phyloP scores from a whole-genome alignment of 2,888 invertebrate species.

The Malthinus seriepunctatus region DNA sequence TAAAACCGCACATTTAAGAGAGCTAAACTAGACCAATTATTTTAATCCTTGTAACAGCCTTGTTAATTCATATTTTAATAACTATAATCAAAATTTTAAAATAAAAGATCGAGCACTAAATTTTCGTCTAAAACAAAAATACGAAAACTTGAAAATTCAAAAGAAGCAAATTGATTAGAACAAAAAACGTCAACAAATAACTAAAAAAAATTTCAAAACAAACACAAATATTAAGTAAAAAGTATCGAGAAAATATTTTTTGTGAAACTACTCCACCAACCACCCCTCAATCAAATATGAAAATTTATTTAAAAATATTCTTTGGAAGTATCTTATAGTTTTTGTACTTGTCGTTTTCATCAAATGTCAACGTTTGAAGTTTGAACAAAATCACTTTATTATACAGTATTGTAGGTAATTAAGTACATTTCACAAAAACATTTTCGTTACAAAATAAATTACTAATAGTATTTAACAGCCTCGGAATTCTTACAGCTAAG shows the following conservation, averaged over 20 bases:
- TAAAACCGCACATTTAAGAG: slow-evolving; percentile 35
- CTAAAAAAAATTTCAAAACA: no score
- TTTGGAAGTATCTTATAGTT: no score
- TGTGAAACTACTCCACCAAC: slow-evolving; percentile 17
- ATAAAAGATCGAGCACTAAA: not conserved
- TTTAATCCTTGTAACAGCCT: slow-evolving; percentile 46
- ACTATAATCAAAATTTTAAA: slow-evolving; percentile 37
- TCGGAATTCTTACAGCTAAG: slow-evolving; percentile 50
- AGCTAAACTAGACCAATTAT: slow-evolving; percentile 40
- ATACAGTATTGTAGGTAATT: slow-evolving; percentile 35
- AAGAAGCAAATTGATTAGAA: slow-evolving; percentile 10
- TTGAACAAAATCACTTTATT: slow-evolving; percentile 22
- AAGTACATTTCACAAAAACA: slow-evolving; percentile 50
- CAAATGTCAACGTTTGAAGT: no score
- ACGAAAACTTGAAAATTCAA: not conserved
- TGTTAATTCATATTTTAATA: slow-evolving; percentile 42
- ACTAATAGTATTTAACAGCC: slow-evolving; percentile 54
- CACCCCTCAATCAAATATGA: not conserved
- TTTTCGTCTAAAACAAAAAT: not conserved
- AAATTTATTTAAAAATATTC: no score
- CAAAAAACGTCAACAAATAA: no score
- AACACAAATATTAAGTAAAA: not conserved
- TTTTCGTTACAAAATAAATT: slow-evolving; percentile 50
- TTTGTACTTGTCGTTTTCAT: no score
- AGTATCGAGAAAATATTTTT: slow-evolving; percentile 18